A percentile compares a stretch with the other conserved stretches of the same genome.
Conservation (phyloP, 2,113 vertebrate species). For the Cinclus cinclus region DNA sequence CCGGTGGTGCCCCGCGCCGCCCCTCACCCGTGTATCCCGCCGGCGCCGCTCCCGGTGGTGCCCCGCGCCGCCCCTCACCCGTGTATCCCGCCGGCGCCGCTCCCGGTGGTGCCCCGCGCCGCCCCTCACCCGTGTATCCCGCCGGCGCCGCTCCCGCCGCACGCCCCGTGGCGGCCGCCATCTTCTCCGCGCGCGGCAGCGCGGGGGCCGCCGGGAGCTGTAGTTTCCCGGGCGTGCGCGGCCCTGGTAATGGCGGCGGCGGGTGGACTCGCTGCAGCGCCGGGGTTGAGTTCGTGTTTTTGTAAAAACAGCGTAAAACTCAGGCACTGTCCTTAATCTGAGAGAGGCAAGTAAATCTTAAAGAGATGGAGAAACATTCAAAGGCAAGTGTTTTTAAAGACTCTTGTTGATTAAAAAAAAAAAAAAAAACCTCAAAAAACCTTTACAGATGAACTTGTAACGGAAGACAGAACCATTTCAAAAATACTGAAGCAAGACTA, state of each 20-base stretch:
- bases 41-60: too few species aligned
- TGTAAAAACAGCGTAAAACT: not conserved
- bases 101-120: not conserved
- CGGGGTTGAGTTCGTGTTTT: rapidly evolving
- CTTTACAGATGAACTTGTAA: not conserved
- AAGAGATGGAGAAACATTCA: not conserved
- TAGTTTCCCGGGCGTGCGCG: not conserved
- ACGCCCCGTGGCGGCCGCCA: conserved; percentile 76
- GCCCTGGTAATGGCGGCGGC: not conserved
- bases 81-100: not conserved
- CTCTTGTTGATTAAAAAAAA: not conserved
- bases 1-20: too few species aligned
- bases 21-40: too few species aligned
- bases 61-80: not conserved
- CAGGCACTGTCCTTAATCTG: not conserved
- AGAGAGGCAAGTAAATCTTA: not conserved
- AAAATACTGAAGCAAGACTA: not conserved
- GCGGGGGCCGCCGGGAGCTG: conserved; percentile 32
- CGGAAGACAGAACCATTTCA: not conserved
- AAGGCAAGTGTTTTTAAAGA: not conserved
- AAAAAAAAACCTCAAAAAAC: not conserved
- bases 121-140: conserved; percentile 12
- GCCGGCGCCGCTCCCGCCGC: not conserved
- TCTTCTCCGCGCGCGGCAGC: conserved; percentile 52
- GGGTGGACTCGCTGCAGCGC: rapidly evolving